Evolutionary conservation across 2,888 invertebrate species (phyloP).

Genomic region (Synanthedon vespiformis): DNA sequence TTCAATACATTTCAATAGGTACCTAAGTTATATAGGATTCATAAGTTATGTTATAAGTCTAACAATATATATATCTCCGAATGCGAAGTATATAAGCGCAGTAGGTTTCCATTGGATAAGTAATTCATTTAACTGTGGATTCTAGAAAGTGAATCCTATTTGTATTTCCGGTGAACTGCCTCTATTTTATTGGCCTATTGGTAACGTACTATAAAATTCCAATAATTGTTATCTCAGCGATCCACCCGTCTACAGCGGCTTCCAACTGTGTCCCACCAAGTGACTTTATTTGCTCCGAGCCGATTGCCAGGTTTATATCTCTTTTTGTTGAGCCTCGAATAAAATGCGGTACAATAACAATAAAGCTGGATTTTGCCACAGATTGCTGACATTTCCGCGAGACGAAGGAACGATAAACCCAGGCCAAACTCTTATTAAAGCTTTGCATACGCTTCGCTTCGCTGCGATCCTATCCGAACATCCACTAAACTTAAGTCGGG

Average conservation of each 20-base stretch:
- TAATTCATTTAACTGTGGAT: no score
- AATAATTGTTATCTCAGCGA: conserved; percentile 54
- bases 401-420: conserved; percentile 44
- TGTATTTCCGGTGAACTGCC: neutral
- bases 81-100: no score
- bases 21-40: no score
- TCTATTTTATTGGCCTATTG: conserved; percentile 24
- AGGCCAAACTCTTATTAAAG: conserved; percentile 52
- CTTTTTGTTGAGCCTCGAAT: conserved; percentile 44
- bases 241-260: conserved; percentile 33
- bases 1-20: no score
- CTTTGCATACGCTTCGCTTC: conserved; percentile 41
- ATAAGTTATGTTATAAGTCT: no score
- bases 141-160: neutral
- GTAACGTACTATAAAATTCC: conserved; percentile 34
- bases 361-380: conserved; percentile 59
- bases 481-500: conserved; percentile 15
- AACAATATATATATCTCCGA: no score
- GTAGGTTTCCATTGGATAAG: no score
- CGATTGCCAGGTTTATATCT: conserved; percentile 56
- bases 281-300: conserved; percentile 53
- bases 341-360: conserved; percentile 60
- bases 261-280: conserved; percentile 20
- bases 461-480: conserved; percentile 22
- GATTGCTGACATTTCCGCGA: conserved; percentile 61